phyloP scores from a whole-genome alignment of 2,113 vertebrate genomes.

The Saiga tatarica region DNA sequence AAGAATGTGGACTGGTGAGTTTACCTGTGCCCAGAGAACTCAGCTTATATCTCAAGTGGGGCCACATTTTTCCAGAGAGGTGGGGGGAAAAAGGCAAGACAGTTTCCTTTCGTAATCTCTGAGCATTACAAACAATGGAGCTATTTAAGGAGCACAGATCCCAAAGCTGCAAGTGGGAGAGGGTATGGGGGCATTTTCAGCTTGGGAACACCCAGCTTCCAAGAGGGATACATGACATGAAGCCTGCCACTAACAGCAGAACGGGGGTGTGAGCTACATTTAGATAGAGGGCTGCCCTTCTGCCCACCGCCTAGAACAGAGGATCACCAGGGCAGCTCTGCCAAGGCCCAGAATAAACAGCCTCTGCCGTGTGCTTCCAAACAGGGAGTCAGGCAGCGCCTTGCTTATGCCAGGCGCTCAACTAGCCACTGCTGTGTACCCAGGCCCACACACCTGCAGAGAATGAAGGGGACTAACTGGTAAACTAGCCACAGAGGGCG shows the following conservation, averaged over 20 bases:
- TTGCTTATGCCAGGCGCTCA: not conserved
- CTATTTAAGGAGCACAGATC: constrained; percentile 8
- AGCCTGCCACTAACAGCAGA: not conserved
- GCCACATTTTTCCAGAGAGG: constrained; percentile 26
- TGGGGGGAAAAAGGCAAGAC: not conserved
- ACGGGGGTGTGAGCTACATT: not conserved
- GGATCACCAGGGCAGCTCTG: not conserved
- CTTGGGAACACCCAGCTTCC: not conserved
- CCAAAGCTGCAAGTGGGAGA: not conserved
- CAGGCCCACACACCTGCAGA: not conserved
- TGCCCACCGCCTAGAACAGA: not conserved
- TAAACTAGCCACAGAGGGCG: not conserved
- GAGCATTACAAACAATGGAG: not conserved
- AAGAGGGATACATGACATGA: not conserved
- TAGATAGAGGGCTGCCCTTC: not conserved
- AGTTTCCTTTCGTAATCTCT: constrained; percentile 14
- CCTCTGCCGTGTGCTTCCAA: not conserved
- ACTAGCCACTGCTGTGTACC: not conserved
- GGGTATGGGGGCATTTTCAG: not conserved
- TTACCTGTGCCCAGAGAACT: not conserved
- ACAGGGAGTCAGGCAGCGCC: not conserved
- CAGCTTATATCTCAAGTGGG: not conserved
- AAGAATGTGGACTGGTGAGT: constrained; percentile 32
- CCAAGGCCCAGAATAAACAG: not conserved
- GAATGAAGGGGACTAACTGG: not conserved